A percentile compares a stretch with the other conserved stretches of the same genome.
phyloP scores from a whole-genome alignment of 2,797 vertebrate genomes.

The Sebastes trivittatus region DNA sequence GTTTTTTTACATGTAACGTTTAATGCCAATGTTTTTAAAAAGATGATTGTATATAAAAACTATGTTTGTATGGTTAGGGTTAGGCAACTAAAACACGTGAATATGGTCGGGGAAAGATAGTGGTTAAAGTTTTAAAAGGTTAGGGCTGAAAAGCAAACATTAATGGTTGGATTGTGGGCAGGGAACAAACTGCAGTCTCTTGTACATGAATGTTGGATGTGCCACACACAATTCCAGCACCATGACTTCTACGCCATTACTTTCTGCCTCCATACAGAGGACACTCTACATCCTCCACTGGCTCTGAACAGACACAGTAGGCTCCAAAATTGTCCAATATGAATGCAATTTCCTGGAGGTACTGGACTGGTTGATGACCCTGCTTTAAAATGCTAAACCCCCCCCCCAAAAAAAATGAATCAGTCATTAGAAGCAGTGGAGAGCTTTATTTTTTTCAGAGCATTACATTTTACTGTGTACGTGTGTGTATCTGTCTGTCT shows the following conservation, averaged over 20 bases:
- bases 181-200: accelerated
- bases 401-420: no score
- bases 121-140: not conserved
- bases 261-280: not conserved
- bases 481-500: not conserved
- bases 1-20: not conserved
- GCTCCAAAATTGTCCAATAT: not conserved
- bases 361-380: not conserved
- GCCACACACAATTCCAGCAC: not conserved
- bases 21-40: not conserved
- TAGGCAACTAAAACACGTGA: not conserved
- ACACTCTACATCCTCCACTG: not conserved
- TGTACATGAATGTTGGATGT: not conserved
- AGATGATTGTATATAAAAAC: not conserved
- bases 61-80: not conserved
- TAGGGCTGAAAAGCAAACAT: not conserved
- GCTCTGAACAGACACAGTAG: not conserved
- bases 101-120: not conserved
- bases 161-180: accelerated
- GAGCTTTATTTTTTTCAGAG: no score
- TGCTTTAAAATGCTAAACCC: not conserved
- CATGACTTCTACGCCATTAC: not conserved
- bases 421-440: no score
- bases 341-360: not conserved
- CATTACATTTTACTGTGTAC: not conserved